A percentile compares a stretch with the other conserved stretches of the same genome.
Conservation (phyloP, 2,888 invertebrate genomes). For the Xylocampa areola region DNA sequence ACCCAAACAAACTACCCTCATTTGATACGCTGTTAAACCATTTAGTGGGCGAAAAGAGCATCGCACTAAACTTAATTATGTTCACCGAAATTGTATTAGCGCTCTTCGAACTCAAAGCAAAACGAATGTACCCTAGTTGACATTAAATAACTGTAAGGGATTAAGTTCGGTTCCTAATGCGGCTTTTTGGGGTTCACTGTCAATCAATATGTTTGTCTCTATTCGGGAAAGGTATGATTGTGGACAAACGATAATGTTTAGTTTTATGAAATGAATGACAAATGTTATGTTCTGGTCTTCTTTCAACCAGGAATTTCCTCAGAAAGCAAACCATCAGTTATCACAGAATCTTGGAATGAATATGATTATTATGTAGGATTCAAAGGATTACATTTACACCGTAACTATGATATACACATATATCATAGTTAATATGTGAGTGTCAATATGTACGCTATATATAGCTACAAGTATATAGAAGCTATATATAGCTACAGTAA, state of each 20-base stretch:
- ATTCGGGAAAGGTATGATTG: conserved; percentile 40
- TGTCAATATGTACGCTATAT: no score
- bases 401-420: no score
- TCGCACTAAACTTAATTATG: conserved; percentile 76
- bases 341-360: no score
- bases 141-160: conserved; percentile 81
- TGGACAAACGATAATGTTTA: not conserved
- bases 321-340: no score
- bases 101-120: conserved; percentile 72
- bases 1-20: conserved; percentile 57
- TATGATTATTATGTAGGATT: no score
- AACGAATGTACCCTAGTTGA: conserved; percentile 78
- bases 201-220: conserved; percentile 53
- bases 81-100: conserved; percentile 79
- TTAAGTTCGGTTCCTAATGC: conserved; percentile 66
- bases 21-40: conserved; percentile 78
- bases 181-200: conserved; percentile 45
- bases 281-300: no score
- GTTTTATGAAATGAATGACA: not conserved
- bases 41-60: conserved; percentile 85
- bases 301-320: no score
- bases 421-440: no score
- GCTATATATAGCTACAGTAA: no score
- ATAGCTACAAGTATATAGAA: no score
- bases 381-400: no score